A percentile compares a stretch with the other conserved stretches of the same genome.
phyloP scores from a whole-genome alignment of 2,888 invertebrate genomes.

The Ypsolopha sequella region DNA sequence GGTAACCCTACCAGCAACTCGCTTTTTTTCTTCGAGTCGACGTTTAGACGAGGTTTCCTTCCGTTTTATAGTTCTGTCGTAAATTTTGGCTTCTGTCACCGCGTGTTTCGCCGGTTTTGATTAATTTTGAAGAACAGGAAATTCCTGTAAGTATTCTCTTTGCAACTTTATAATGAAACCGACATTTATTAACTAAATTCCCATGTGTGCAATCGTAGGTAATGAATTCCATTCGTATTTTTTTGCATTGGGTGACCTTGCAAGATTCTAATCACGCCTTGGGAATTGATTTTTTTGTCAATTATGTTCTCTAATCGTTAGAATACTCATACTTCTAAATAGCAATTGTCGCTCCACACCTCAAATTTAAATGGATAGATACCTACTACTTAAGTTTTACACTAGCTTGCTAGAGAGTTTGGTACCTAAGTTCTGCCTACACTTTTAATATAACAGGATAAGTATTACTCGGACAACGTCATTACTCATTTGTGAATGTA shows the following conservation, averaged over 20 bases:
- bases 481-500: too few relatives aligned
- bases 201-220: too few relatives aligned
- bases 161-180: background rate
- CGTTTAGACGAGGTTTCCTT: background rate
- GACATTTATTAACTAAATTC: too few relatives aligned
- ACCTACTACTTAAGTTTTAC: too few relatives aligned
- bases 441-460: too few relatives aligned
- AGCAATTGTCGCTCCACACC: too few relatives aligned
- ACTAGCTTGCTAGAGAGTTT: too few relatives aligned
- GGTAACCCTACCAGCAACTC: background rate
- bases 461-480: too few relatives aligned
- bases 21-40: background rate
- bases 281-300: background rate
- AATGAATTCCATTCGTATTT: background rate
- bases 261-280: background rate
- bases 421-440: too few relatives aligned
- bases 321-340: too few relatives aligned
- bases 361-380: too few relatives aligned
- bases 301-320: background rate
- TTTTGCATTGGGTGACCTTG: constrained; percentile 9
- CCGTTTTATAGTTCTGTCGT: constrained; percentile 3
- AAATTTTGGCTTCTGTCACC: constrained; percentile 18
- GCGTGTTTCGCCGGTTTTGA: constrained; percentile 38
- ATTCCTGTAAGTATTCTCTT: constrained; percentile 24
- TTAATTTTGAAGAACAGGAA: constrained; percentile 15